Conservation (phyloP, 2,113 vertebrate genomes). For the Otus sunia region DNA sequence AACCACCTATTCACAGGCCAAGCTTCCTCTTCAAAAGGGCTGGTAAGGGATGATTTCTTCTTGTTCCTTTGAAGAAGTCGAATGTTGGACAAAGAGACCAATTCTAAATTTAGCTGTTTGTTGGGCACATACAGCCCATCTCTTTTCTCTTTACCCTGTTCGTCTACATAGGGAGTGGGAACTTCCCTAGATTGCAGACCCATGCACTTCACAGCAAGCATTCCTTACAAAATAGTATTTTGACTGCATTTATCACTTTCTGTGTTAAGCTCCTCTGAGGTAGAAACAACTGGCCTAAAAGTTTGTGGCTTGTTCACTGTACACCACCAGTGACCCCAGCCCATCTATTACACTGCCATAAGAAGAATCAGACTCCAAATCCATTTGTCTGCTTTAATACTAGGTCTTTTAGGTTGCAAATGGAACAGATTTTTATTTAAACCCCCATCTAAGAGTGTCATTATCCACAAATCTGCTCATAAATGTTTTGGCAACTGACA, state of each 20-base stretch:
- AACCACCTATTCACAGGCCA: not conserved
- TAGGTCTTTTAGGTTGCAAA: slow-evolving; percentile 57
- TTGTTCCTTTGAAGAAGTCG: not conserved
- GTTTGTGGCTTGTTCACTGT: not conserved
- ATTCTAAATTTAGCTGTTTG: not conserved
- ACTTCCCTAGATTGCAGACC: not conserved
- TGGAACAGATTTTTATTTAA: slow-evolving; percentile 70
- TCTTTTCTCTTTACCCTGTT: not conserved
- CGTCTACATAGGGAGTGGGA: not conserved
- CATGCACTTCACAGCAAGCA: not conserved
- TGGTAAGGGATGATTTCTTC: not conserved
- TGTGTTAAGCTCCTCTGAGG: not conserved
- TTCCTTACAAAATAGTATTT: not conserved
- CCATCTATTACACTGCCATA: not conserved
- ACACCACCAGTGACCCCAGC: not conserved
- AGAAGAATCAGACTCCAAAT: slow-evolving; percentile 14
- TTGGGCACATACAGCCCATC: not conserved
- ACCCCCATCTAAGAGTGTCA: slow-evolving; percentile 67
- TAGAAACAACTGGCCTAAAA: not conserved
- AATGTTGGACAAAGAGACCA: not conserved
- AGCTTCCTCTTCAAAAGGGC: not conserved
- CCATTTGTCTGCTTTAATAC: slow-evolving; percentile 38
- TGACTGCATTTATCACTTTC: not conserved
- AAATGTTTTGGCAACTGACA: slow-evolving; percentile 74
- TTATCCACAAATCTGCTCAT: slow-evolving; percentile 73